Evolutionary conservation across 2,888 invertebrate genomes (phyloP), one percentile per base, ranked within the genome.

Genomic region (Trachelus iudaicus): DNA sequence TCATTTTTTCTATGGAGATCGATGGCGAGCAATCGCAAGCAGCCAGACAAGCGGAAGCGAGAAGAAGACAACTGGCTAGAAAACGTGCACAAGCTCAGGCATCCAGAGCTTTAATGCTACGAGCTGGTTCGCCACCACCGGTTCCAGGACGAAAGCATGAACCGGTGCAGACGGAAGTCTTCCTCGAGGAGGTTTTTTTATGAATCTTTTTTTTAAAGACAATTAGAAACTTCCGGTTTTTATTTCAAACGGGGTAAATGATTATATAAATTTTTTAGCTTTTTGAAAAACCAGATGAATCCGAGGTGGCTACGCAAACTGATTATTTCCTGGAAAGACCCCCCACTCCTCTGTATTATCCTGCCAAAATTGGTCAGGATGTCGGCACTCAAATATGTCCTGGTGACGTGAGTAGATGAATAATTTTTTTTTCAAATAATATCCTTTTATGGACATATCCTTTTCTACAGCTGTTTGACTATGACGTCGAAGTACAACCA

Each of bases 401-500:
- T 2, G 98, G 97, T 77, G 98, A 98, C 90, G 96, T 95, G 92
- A 94, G 94, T 91, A 77, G 69, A 56, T 69, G 35, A 73, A 74
- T 75, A 68, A 37, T 79, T 11, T 9, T 69, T 23, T 12, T 31
- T 13, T 34, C n/a, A 69, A 77, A n/a, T 13, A 31, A 68, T 37
- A 35, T 68, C 23, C 30, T 75, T 69, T 33, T 78, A 30, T 76
- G 1, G 2, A 73, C 23, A 35, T 74, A 23, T 23, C 1, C 9
- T 71, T 71, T 83, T 56, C 81, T 83, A 23, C 89, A 95, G 96
- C 92, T 98, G 78, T 98, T 97, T 92, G 96, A 98, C 93, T 98
- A 97, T 92, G 98, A 98, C 92, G 92, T 95, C 88, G 98, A 98
- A 92, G 97, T 98, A 77, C 95, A 96, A 90, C 97, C 98, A 2